phyloP scores from a whole-genome alignment of 2,888 invertebrate genomes.

The Coelogynopora nodosa region DNA sequence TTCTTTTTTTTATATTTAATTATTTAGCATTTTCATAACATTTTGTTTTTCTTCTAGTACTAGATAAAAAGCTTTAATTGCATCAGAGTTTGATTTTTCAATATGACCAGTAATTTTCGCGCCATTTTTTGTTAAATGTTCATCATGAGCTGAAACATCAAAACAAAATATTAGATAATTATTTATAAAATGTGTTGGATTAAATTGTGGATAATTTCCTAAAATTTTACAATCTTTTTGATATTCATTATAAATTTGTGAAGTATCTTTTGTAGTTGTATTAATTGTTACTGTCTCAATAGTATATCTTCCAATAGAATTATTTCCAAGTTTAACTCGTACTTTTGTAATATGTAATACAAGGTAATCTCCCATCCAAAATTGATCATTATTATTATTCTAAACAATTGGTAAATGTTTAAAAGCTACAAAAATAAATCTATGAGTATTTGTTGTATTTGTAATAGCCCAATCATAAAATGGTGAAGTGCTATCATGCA shows the following conservation, averaged over 20 bases:
- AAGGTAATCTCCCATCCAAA: too few species aligned
- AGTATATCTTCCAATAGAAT: too few species aligned
- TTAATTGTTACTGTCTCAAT: too few species aligned
- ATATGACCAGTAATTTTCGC: neutral
- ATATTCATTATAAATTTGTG: neutral
- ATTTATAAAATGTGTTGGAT: neutral
- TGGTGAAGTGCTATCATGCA: too few species aligned
- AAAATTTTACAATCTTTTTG: neutral
- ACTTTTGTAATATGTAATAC: too few species aligned
- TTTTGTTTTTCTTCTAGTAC: neutral
- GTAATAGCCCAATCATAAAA: too few species aligned
- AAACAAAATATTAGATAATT: neutral
- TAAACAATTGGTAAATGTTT: too few species aligned
- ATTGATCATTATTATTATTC: too few species aligned
- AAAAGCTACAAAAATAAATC: too few species aligned
- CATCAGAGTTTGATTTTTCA: neutral
- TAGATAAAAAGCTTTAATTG: neutral
- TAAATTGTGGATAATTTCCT: neutral
- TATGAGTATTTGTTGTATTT: too few species aligned
- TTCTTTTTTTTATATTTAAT: too few species aligned
- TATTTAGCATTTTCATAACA: neutral
- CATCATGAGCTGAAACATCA: neutral
- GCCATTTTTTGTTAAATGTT: neutral
- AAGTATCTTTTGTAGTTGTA: neutral
- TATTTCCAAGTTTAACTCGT: too few species aligned